These are phyloP conservation scores for Chlorodrepanis virens DNA, from an alignment of 2,113 vertebrate species.

Conservation along the genomic window DNA sequence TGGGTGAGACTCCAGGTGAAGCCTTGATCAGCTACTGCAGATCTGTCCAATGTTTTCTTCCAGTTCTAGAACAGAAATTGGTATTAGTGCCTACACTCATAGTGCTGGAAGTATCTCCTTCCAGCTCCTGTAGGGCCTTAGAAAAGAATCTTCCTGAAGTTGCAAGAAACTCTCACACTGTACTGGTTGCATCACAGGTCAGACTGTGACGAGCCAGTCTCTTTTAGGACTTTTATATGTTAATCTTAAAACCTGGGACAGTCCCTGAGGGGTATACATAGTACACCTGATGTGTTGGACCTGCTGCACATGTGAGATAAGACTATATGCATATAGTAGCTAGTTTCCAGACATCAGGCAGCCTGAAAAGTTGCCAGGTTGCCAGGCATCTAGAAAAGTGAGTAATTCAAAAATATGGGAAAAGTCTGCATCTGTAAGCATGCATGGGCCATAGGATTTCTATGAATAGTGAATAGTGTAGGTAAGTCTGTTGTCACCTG, in stretches of 20 bases:
- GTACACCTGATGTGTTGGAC: neutral
- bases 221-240: neutral
- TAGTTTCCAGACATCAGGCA: neutral
- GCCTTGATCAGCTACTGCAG: neutral
- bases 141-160: neutral
- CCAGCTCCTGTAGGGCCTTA: neutral
- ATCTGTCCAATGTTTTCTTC: neutral
- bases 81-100: fast-evolving
- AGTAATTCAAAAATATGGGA: neutral
- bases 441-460: neutral
- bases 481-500: neutral
- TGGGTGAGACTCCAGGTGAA: neutral
- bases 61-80: neutral
- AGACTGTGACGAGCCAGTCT: neutral
- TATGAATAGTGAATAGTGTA: neutral
- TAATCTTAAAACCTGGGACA: neutral
- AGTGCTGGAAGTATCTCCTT: neutral
- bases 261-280: neutral
- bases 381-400: neutral
- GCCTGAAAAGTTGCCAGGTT: neutral
- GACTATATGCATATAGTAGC: neutral
- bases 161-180: neutral
- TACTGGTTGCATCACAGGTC: neutral
- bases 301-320: neutral
- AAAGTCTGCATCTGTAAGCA: neutral